These are phyloP conservation scores for Glaucopsyche alexis DNA, from an alignment of 2,888 invertebrate genomes.

Conservation along the genomic window DNA sequence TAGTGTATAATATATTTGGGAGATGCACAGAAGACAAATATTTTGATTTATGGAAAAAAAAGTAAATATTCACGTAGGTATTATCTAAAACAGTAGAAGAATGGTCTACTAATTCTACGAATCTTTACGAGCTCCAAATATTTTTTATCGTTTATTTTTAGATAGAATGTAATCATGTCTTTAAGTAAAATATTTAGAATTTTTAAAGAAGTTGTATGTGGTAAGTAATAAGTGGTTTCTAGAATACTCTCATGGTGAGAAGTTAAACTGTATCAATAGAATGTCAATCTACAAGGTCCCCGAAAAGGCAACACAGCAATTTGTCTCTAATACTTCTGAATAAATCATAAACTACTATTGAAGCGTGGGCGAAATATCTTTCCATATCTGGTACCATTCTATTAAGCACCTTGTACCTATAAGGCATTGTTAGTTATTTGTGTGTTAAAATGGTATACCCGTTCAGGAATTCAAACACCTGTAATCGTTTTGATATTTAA, in stretches of 20 bases:
- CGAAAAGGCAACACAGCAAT: slow-evolving; percentile 47
- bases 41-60: too few species aligned
- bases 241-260: not conserved
- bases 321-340: slow-evolving; percentile 63
- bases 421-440: slow-evolving; percentile 45
- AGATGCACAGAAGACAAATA: too few species aligned
- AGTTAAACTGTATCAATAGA: slow-evolving; percentile 12
- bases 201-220: too few species aligned
- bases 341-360: slow-evolving; percentile 63
- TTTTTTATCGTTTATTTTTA: too few species aligned
- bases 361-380: slow-evolving; percentile 69
- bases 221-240: not conserved
- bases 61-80: too few species aligned
- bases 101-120: too few species aligned
- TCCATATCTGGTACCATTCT: slow-evolving; percentile 49
- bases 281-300: slow-evolving; percentile 29
- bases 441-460: slow-evolving; percentile 49
- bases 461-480: slow-evolving; percentile 65
- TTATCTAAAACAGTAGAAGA: too few species aligned
- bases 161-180: too few species aligned
- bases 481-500: slow-evolving; percentile 41
- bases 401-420: slow-evolving; percentile 54
- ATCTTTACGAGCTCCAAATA: too few species aligned
- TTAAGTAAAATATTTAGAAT: too few species aligned
- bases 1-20: too few species aligned